Evolutionary conservation across 2,797 vertebrate genomes (phyloP), one percentile per base, ranked within the genome.

Genomic region (Arrhamphus sclerolepis): DNA sequence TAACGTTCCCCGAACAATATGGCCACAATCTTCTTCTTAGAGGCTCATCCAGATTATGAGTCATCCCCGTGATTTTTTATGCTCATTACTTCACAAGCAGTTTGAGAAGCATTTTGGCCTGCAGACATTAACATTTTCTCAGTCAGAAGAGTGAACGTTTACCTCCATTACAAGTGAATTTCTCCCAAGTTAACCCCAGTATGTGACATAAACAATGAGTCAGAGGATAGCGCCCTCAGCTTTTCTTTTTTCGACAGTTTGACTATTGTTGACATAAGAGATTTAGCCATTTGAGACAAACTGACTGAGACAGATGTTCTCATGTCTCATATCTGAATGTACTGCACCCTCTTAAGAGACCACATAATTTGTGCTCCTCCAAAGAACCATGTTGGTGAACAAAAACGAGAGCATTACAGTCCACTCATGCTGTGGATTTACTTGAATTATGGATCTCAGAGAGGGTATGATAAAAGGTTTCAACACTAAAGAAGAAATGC

Each of bases 361-460:
- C 67, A 69, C 51, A 29, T 60, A 80, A 62, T 70, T 83, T 84
- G 66, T 80, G 66, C 52, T 78, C 44, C 40, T 47, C 43, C 51
- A 83, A 55, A 81, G 64, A 75, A 63, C 70, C 72, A 54, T 75
- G 69, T 65, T 59, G 17, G 21, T 17, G 58, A 42, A 58, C 53
- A 28, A 46, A 72, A 70, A 46, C 19, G 34, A 53, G 57, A n/a
- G 14, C 52, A 68, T 42, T 34, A 46, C 1, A n/a, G 69, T 52
- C 71, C 64, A 67, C 56, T 77, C 70, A 79, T 51, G 26, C 55
- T 75, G 66, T 18, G 24, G 66, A 56, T 78, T 80, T 55, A 62
- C 70, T 60, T 50, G 49, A 75, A 78, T 65, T 52, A 64, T 43
- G 76, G 61, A 79, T 66, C 63, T 69, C 34, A 75, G 55, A 62